Evolutionary conservation across 2,888 invertebrate genomes (phyloP).

Genomic region (Habroteleia sp.): DNA sequence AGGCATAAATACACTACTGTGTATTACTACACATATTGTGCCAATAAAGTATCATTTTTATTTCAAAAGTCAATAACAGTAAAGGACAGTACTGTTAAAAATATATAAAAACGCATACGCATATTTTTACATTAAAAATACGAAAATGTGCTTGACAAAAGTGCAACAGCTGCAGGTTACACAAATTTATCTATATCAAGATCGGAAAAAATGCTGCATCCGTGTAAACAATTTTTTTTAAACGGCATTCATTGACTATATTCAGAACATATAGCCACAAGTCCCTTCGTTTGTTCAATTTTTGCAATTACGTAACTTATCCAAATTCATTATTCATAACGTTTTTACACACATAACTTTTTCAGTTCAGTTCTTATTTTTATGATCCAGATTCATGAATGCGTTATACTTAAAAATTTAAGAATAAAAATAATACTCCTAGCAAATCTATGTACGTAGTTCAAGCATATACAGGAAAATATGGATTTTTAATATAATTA

Average conservation of each 20-base stretch:
- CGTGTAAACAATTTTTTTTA: no score
- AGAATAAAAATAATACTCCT: constrained; percentile 27
- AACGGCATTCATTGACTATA: constrained; percentile 19
- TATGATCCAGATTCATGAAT: constrained; percentile 26
- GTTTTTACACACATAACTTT: not conserved
- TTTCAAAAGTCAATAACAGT: no score
- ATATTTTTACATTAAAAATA: no score
- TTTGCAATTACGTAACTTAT: constrained; percentile 41
- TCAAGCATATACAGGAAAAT: constrained; percentile 31
- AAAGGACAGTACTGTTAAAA: no score
- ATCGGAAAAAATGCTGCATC: constrained; percentile 41
- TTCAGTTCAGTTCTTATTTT: constrained; percentile 21
- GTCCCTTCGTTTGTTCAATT: constrained; percentile 14
- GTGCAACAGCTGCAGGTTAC: constrained; percentile 29
- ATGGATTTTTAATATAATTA: constrained; percentile 45
- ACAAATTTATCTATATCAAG: constrained; percentile 41
- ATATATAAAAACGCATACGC: no score
- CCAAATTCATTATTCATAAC: constrained; percentile 39
- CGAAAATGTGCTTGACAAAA: constrained; percentile 27
- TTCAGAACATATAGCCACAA: not conserved
- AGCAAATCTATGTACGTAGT: constrained; percentile 18
- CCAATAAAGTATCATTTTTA: no score
- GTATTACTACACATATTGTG: no score
- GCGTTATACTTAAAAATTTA: constrained; percentile 26
- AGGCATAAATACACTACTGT: no score